A percentile compares a stretch with the other conserved stretches of the same genome.
phyloP scores from a whole-genome alignment of 2,888 invertebrate genomes.

The Drosophila heteroneura region DNA sequence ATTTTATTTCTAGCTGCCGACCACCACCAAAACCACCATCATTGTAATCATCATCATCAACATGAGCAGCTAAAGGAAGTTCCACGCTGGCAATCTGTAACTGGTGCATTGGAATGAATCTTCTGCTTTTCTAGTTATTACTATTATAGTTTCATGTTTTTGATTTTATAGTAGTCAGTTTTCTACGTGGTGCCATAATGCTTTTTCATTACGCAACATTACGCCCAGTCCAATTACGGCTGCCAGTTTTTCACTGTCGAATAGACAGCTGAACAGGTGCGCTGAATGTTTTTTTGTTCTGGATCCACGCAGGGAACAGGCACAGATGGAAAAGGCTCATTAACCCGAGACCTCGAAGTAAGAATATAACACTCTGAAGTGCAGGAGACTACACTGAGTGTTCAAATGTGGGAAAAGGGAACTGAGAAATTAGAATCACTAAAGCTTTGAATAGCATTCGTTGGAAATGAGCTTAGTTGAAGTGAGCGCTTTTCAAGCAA shows the following conservation, averaged over 20 bases:
- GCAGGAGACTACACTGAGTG: not conserved
- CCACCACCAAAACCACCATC: conserved; percentile 34
- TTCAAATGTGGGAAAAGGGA: not conserved
- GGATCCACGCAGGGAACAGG: conserved; percentile 58
- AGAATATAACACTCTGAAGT: conserved; percentile 16
- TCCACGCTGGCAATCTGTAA: conserved; percentile 32
- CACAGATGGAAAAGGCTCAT: conserved; percentile 24
- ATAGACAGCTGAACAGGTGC: conserved; percentile 54
- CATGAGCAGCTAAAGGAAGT: conserved; percentile 42
- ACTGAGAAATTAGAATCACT: not conserved
- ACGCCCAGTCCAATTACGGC: conserved; percentile 72
- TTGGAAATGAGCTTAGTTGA: not conserved
- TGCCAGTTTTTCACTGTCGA: conserved; percentile 66
- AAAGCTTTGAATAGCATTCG: not conserved
- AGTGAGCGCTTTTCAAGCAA: not conserved
- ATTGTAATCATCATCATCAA: conserved; percentile 34
- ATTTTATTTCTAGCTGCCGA: conserved; percentile 15
- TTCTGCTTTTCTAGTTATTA: conserved; percentile 59
- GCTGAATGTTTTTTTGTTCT: conserved; percentile 23
- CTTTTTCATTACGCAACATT: conserved; percentile 79
- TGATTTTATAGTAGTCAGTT: conserved; percentile 26
- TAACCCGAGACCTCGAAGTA: conserved; percentile 6
- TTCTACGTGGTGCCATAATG: conserved; percentile 65
- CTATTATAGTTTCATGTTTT: conserved; percentile 41
- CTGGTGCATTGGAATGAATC: conserved; percentile 40